phyloP scores from a whole-genome alignment of 2,888 invertebrate species.

The Tanytarsus gracilentus region DNA sequence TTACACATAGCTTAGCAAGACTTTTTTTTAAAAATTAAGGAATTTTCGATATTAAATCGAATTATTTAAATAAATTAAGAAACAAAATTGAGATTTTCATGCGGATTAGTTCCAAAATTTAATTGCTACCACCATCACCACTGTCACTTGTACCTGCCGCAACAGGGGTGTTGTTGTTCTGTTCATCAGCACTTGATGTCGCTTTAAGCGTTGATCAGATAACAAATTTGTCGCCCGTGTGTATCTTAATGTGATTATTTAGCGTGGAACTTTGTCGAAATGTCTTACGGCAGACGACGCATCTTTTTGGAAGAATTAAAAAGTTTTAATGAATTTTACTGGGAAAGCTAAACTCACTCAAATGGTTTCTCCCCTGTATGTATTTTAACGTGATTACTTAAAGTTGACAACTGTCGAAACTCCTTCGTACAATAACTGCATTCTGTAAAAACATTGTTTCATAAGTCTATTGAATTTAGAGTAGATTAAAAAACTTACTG shows the following conservation, averaged over 20 bases:
- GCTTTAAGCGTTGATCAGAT: slow-evolving; percentile 27
- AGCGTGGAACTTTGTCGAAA: slow-evolving; percentile 44
- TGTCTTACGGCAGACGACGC: slow-evolving; percentile 44
- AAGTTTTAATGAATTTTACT: background rate
- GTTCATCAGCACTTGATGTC: background rate
- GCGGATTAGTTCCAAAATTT: background rate
- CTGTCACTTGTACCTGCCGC: no score
- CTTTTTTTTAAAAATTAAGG: no score
- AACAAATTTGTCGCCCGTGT: slow-evolving; percentile 31
- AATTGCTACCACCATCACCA: no score
- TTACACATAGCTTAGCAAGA: no score
- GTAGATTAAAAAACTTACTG: slow-evolving; percentile 13
- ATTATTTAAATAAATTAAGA: no score
- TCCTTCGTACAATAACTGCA: slow-evolving; percentile 42
- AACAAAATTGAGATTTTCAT: background rate
- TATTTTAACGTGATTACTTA: slow-evolving; percentile 44
- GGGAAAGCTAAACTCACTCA: slow-evolving; percentile 37
- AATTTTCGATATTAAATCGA: no score
- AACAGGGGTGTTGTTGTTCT: no score
- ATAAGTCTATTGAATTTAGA: slow-evolving; percentile 34
- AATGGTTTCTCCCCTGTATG: slow-evolving; percentile 44
- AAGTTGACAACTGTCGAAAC: slow-evolving; percentile 43
- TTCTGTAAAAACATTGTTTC: slow-evolving; percentile 40
- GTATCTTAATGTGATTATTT: slow-evolving; percentile 45
- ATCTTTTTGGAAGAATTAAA: slow-evolving; percentile 38